Conservation (phyloP, 2,888 invertebrate species). For the Cheilosia pagana region DNA sequence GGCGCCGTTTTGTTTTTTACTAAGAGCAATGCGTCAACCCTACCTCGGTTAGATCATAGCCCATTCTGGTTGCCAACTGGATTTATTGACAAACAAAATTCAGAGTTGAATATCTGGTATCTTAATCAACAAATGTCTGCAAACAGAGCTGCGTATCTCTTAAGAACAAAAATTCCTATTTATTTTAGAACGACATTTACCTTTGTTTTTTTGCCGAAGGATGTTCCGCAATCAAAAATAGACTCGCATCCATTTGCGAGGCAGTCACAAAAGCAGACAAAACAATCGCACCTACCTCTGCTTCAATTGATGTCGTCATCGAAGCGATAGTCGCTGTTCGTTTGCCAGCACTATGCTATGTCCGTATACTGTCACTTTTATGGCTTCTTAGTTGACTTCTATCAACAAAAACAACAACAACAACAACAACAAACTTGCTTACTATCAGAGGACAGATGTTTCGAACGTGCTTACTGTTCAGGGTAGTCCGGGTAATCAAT, state of each 20-base stretch:
- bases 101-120: not conserved
- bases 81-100: not conserved
- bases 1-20: not conserved
- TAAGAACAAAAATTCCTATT: not conserved
- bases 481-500: not conserved
- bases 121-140: not conserved
- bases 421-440: not conserved
- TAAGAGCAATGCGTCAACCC: not conserved
- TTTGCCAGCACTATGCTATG: not conserved
- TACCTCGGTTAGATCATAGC: not conserved
- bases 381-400: not conserved
- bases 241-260: conserved; percentile 38
- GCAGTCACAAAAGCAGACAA: conserved; percentile 39
- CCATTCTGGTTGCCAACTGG: not conserved
- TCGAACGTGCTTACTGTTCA: conserved; percentile 16
- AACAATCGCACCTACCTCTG: conserved; percentile 34
- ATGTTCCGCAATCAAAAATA: conserved; percentile 59
- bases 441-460: conserved; percentile 15
- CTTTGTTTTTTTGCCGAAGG: conserved; percentile 55
- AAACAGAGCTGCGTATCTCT: not conserved
- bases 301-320: conserved; percentile 44
- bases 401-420: too few relatives aligned
- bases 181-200: conserved; percentile 29
- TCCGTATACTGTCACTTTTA: not conserved
- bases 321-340: not conserved